phyloP scores from a whole-genome alignment of 2,888 invertebrate species.

The Barypeithes pellucidus region DNA sequence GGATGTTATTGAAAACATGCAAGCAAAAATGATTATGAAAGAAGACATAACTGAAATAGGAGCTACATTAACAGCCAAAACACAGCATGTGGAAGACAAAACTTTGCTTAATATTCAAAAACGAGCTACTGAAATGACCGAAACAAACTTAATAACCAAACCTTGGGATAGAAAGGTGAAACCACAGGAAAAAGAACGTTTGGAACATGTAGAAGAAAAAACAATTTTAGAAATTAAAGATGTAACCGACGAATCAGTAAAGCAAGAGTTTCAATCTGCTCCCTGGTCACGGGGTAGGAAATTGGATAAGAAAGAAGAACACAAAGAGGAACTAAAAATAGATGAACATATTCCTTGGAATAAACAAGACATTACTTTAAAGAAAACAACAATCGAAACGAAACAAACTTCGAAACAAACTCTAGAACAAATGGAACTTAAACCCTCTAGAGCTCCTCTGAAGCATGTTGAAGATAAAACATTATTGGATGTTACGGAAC shows the following conservation, averaged over 20 bases:
- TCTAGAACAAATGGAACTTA: slow-evolving; percentile 68
- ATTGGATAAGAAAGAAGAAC: slow-evolving; percentile 20
- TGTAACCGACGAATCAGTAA: slow-evolving; percentile 4
- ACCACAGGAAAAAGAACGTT: background rate
- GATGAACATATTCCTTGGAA: slow-evolving; percentile 64
- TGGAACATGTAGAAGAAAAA: slow-evolving; percentile 40
- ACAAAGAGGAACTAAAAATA: slow-evolving; percentile 1
- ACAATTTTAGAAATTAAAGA: slow-evolving; percentile 16
- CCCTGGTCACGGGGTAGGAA: slow-evolving; percentile 33
- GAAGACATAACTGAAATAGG: background rate
- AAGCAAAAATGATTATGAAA: slow-evolving; percentile 12
- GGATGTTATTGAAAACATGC: background rate
- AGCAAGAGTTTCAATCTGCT: slow-evolving; percentile 50
- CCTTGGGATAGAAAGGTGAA: slow-evolving; percentile 38
- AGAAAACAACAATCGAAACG: slow-evolving; percentile 67
- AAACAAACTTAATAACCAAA: slow-evolving; percentile 30
- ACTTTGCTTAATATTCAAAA: slow-evolving; percentile 40
- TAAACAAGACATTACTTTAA: slow-evolving; percentile 75
- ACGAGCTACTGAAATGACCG: slow-evolving; percentile 20
- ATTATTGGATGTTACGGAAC: slow-evolving; percentile 1
- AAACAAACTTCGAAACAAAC: slow-evolving; percentile 73
- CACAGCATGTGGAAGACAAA: slow-evolving; percentile 45
- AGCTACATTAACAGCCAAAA: slow-evolving; percentile 10
- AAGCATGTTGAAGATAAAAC: slow-evolving; percentile 29
- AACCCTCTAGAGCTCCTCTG: slow-evolving; percentile 28